Conservation (phyloP, 2,888 invertebrate species). For the Drosophila mercatorum region DNA sequence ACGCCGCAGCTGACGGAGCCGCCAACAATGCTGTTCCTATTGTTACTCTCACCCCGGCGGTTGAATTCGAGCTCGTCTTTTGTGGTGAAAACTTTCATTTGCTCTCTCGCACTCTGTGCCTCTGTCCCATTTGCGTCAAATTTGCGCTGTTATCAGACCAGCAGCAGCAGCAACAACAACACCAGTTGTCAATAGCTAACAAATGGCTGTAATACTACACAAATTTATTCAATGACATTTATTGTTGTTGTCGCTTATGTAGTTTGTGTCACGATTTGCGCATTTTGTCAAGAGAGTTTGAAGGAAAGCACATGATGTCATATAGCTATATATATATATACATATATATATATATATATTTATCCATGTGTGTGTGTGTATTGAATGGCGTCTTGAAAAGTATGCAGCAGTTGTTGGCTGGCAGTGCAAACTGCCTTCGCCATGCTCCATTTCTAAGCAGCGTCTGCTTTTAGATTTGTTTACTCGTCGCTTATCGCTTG, state of each 20-base stretch:
- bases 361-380: slow-evolving; percentile 3
- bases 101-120: slow-evolving; percentile 36
- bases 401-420: slow-evolving; percentile 59
- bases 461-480: slow-evolving; percentile 22
- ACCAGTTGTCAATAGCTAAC: slow-evolving; percentile 52
- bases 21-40: slow-evolving; percentile 34
- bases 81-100: slow-evolving; percentile 73
- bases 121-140: slow-evolving; percentile 49
- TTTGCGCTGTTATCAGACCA: slow-evolving; percentile 70
- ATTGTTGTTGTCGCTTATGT: slow-evolving; percentile 58
- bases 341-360: neutral
- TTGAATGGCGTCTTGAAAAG: slow-evolving; percentile 33
- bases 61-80: slow-evolving; percentile 53
- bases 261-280: slow-evolving; percentile 61
- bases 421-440: slow-evolving; percentile 19
- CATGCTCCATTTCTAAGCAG: slow-evolving; percentile 19
- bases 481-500: slow-evolving; percentile 41
- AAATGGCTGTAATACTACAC: slow-evolving; percentile 62
- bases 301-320: slow-evolving; percentile 61
- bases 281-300: slow-evolving; percentile 49
- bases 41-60: slow-evolving; percentile 45
- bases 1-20: slow-evolving; percentile 56
- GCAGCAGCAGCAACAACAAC: slow-evolving; percentile 32
- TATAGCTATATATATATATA: slow-evolving; percentile 11
- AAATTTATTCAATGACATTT: slow-evolving; percentile 72